phyloP scores from a whole-genome alignment of 2,888 invertebrate genomes.

The Spodoptera picta region DNA sequence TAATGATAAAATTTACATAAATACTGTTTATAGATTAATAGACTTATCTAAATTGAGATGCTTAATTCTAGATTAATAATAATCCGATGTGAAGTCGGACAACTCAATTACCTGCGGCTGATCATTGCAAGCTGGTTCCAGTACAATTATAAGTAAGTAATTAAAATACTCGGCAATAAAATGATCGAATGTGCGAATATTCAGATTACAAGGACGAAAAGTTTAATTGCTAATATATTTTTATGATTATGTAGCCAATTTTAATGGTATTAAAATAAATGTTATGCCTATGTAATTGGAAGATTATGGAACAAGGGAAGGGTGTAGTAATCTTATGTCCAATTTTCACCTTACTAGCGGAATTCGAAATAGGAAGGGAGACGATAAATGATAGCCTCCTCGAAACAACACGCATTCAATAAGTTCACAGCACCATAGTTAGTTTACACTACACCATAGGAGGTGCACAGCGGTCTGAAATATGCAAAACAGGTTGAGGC shows the following conservation, averaged over 20 bases:
- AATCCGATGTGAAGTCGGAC: slow-evolving; percentile 4
- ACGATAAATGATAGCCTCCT: slow-evolving; percentile 55
- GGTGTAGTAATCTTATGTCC: slow-evolving; percentile 1
- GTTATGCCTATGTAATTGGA: too few species aligned
- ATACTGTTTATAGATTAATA: slow-evolving; percentile 45
- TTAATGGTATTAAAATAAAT: slow-evolving; percentile 1
- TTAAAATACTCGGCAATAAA: slow-evolving; percentile 19
- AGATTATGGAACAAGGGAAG: background rate
- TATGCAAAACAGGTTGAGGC: slow-evolving; percentile 59
- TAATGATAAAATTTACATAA: slow-evolving; percentile 58
- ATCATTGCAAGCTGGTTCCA: slow-evolving; percentile 9
- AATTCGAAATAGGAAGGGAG: slow-evolving; percentile 34
- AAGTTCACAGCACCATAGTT: slow-evolving; percentile 49
- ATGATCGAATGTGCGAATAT: slow-evolving; percentile 20
- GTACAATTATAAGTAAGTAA: slow-evolving; percentile 33
- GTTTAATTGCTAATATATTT: slow-evolving; percentile 25
- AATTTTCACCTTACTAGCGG: slow-evolving; percentile 30
- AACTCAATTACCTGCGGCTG: slow-evolving; percentile 10
- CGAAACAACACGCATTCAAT: slow-evolving; percentile 40
- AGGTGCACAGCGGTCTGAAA: slow-evolving; percentile 43
- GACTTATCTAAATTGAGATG: slow-evolving; percentile 33
- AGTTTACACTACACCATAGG: slow-evolving; percentile 60
- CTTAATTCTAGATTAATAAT: slow-evolving; percentile 18
- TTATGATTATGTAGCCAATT: slow-evolving; percentile 20
- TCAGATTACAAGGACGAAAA: slow-evolving; percentile 11